Evolutionary conservation across 2,888 invertebrate genomes (phyloP), one percentile per base, ranked within the genome.

Genomic region (Microplitis deprimator): DNA sequence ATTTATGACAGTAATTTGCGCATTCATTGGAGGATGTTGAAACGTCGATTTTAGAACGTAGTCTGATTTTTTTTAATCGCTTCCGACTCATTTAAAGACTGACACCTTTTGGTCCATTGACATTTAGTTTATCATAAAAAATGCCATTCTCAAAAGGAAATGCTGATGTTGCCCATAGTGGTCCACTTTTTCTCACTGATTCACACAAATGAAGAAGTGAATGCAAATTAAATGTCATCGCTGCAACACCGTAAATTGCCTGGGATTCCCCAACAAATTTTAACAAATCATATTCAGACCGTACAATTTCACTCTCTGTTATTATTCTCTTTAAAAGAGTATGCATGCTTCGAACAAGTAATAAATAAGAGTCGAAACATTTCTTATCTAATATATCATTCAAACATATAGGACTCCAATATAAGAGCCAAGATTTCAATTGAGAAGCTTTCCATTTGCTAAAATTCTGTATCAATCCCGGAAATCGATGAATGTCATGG

Each of bases 171-270:
- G 64, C 64, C 78, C 78, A 80, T 29, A 80, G 75, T 64, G 82
- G 82, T 39, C 79, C 81, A 75, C 75, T 77, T 71, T 64, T 40
- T 60, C 79, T 75, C 8, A 82, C 77, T 13, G 77, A 62, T 50
- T 80, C 61, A 10, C 74, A 68, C 13, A 78, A 59, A 65, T 82
- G 81, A 41, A 75, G 41, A 41, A 80, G 39, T 62, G 76, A 61
- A 77, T 82, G 81, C 8, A 81, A 29, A 73, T 79, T 81, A 72
- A 81, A 82, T 7, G 80, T 82, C 80, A 82, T 82, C 10, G 75
- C 73, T 39, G 65, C 40, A 10, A 20, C 8, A 68, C 77, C 79
- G 77, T 81, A 80, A 20, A 78, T 65, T 17, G 65, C 8, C 69
- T 82, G 75, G 78, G 73, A 80, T 1, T 77, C 62, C 38, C 75